A percentile compares a stretch with the other conserved stretches of the same genome.
These are phyloP conservation scores for Lycophotia porphyrea DNA, from an alignment of 2,888 invertebrate species.

Conservation along the genomic window DNA sequence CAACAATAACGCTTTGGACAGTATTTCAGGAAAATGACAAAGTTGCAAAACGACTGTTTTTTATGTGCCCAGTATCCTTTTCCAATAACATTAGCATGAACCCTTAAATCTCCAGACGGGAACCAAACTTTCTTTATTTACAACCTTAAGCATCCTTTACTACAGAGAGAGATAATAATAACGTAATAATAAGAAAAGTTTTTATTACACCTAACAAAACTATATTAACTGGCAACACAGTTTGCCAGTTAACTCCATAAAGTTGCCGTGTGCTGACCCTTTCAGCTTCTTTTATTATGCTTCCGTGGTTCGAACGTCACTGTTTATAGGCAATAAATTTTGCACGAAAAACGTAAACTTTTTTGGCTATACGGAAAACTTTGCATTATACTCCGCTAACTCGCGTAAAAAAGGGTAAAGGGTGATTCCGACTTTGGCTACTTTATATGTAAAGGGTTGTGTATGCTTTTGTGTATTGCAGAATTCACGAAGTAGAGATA, in stretches of 20 bases:
- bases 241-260: conserved; percentile 77
- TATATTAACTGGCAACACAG: conserved; percentile 70
- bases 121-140: conserved; percentile 46
- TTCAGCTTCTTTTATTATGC: conserved; percentile 78
- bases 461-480: conserved; percentile 43
- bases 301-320: conserved; percentile 76
- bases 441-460: conserved; percentile 65
- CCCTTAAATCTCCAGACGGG: conserved; percentile 12
- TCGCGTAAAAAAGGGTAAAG: conserved; percentile 62
- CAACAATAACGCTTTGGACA: neutral
- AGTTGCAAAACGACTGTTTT: neutral
- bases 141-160: conserved; percentile 36
- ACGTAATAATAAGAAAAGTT: conserved; percentile 67
- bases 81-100: neutral
- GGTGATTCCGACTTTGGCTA: conserved; percentile 53
- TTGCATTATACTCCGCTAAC: conserved; percentile 67
- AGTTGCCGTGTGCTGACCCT: conserved; percentile 78
- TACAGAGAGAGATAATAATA: conserved; percentile 56
- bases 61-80: conserved; percentile 11
- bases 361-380: conserved; percentile 75
- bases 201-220: conserved; percentile 65
- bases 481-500: conserved; percentile 46
- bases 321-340: conserved; percentile 84
- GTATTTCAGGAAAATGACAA: neutral
- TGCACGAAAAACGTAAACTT: conserved; percentile 77